These are phyloP conservation scores for Ectobius pallidus DNA, from an alignment of 2,888 invertebrate genomes.

Conservation along the genomic window DNA sequence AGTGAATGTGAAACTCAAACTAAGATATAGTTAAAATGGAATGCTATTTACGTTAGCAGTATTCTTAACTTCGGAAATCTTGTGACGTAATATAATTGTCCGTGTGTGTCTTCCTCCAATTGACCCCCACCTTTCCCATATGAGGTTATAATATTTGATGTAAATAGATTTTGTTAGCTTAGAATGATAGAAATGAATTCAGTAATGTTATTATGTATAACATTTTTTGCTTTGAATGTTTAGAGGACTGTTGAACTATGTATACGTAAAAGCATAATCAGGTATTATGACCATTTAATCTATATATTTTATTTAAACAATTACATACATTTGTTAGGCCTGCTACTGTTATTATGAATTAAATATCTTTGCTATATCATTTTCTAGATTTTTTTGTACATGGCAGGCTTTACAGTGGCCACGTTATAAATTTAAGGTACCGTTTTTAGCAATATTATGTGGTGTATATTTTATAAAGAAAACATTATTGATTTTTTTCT, in stretches of 20 bases:
- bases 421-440: too few species aligned
- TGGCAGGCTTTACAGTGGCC: too few species aligned
- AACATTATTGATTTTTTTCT: too few species aligned
- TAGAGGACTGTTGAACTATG: neutral
- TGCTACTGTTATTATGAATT: too few species aligned
- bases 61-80: neutral
- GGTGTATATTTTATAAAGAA: too few species aligned
- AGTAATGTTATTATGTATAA: neutral
- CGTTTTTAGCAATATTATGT: too few species aligned
- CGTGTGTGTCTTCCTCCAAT: neutral
- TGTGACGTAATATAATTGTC: neutral
- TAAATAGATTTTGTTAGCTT: constrained; percentile 5
- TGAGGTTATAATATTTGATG: neutral
- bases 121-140: neutral
- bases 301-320: too few species aligned
- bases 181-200: neutral
- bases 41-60: neutral
- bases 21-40: neutral
- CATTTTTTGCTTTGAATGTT: neutral
- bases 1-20: neutral
- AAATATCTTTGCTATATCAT: too few species aligned
- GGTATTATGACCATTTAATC: too few species aligned
- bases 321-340: too few species aligned
- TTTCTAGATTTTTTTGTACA: too few species aligned
- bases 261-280: too few species aligned